Conservation (phyloP, 2,113 vertebrate genomes). For the Gracilinanus agilis region DNA sequence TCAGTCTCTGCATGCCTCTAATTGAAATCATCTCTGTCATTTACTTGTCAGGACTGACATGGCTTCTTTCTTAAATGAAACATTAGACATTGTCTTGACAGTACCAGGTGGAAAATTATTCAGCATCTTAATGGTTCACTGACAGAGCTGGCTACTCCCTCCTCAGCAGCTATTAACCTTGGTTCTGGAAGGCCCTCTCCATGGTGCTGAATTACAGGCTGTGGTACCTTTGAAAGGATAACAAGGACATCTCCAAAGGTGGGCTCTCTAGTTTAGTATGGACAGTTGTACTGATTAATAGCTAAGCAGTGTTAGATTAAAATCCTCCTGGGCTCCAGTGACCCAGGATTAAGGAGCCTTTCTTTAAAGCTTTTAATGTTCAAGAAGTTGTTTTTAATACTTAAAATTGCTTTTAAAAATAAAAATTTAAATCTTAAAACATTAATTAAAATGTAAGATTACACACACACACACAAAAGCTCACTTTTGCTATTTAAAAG, state of each 20-base stretch:
- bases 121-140: slow-evolving; percentile 75
- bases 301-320: background rate
- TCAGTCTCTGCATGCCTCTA: slow-evolving; percentile 73
- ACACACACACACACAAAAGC: background rate
- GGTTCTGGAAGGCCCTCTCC: background rate
- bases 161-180: slow-evolving; percentile 57
- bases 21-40: slow-evolving; percentile 84
- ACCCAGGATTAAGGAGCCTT: background rate
- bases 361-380: background rate
- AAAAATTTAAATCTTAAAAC: background rate
- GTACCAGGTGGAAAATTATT: slow-evolving; percentile 79
- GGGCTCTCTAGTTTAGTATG: background rate
- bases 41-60: slow-evolving; percentile 76
- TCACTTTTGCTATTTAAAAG: background rate
- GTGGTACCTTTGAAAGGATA: slow-evolving; percentile 31
- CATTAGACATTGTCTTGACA: slow-evolving; percentile 78
- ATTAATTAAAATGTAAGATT: background rate
- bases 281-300: background rate
- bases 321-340: background rate
- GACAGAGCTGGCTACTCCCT: slow-evolving; percentile 74
- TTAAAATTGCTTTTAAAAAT: background rate
- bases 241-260: slow-evolving; percentile 70
- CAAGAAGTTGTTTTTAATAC: background rate
- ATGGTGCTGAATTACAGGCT: background rate
- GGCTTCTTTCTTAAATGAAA: slow-evolving; percentile 78